These are phyloP conservation scores for Trialeurodes vaporariorum DNA, from an alignment of 1,140 invertebrate species.

Conservation along the genomic window DNA sequence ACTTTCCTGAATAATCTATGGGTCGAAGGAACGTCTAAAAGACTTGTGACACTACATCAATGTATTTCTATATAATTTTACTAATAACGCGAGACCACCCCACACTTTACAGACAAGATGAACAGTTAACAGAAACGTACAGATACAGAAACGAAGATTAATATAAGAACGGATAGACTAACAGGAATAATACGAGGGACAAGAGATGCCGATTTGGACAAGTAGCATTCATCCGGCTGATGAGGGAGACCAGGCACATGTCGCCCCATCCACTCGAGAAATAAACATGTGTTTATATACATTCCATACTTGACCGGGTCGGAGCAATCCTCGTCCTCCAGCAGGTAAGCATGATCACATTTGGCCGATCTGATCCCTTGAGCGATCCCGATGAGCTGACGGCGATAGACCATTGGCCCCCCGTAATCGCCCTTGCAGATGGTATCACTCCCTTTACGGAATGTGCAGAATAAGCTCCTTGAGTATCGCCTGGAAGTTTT, in stretches of 20 bases:
- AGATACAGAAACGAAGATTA: too few species aligned
- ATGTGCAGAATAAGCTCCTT: not conserved
- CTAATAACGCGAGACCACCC: too few species aligned
- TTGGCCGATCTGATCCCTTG: not conserved
- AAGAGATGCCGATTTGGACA: too few species aligned
- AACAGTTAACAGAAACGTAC: too few species aligned
- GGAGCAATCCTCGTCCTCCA: not conserved
- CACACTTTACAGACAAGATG: too few species aligned
- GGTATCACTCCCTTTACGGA: not conserved
- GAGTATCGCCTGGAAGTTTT: not conserved
- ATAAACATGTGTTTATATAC: conserved; percentile 18
- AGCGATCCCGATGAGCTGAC: not conserved
- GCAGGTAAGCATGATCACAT: not conserved
- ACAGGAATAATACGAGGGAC: too few species aligned
- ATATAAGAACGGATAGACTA: too few species aligned
- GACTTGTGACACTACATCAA: too few species aligned
- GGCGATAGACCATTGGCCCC: not conserved
- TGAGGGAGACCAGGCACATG: conserved; percentile 12
- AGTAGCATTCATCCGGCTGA: conserved; percentile 15
- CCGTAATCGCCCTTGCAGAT: not conserved
- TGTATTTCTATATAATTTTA: too few species aligned
- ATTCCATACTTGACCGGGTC: not conserved
- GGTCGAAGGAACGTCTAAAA: too few species aligned
- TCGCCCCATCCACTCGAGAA: conserved; percentile 15
- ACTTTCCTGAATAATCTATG: too few species aligned